phyloP scores from a whole-genome alignment of 2,113 vertebrate genomes.

The Catagonus wagneri region DNA sequence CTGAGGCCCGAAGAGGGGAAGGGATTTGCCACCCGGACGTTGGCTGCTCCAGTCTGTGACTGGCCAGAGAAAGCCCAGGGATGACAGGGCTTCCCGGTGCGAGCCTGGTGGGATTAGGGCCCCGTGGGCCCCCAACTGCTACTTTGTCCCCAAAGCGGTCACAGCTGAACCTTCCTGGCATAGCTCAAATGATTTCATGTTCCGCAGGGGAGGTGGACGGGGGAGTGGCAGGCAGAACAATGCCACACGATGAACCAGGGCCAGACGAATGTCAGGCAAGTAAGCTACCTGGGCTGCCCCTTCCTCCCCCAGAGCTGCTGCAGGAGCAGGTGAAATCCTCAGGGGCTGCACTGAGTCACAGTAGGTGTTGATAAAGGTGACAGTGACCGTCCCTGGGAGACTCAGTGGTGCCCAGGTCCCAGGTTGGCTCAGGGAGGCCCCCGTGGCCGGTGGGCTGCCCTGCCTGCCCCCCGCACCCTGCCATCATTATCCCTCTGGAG shows the following conservation, averaged over 20 bases:
- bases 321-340: neutral
- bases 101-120: neutral
- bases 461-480: neutral
- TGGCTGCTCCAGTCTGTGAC: neutral
- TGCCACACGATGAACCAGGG: neutral
- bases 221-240: neutral
- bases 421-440: neutral
- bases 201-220: neutral
- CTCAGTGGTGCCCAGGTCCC: neutral
- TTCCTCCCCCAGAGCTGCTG: neutral
- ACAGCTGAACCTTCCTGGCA: neutral
- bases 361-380: neutral
- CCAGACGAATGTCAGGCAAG: neutral
- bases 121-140: fast-evolving
- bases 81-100: neutral
- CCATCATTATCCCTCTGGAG: neutral
- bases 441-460: neutral
- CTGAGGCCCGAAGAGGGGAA: neutral
- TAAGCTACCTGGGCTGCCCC: neutral
- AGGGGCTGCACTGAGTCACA: neutral
- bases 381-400: neutral
- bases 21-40: neutral
- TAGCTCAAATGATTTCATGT: neutral
- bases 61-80: neutral
- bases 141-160: neutral